Conservation (phyloP, 2,888 invertebrate genomes). For the Tridacna crocea region DNA sequence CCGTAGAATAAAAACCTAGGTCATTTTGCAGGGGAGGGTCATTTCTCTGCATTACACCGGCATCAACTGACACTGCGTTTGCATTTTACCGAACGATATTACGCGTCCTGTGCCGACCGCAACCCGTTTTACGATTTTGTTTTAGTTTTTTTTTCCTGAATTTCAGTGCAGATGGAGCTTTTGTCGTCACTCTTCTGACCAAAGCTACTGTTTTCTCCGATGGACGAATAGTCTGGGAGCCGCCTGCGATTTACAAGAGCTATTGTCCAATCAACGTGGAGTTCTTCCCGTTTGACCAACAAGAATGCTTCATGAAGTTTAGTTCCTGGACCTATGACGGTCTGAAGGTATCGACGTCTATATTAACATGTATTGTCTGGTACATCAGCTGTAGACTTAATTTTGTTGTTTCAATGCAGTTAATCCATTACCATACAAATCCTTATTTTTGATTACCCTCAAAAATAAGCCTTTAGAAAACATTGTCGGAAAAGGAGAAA, state of each 20-base stretch:
- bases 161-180: slow-evolving; percentile 95
- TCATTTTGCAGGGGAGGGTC: background rate
- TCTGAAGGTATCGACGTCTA: slow-evolving; percentile 84
- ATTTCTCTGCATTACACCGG: background rate
- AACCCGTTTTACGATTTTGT: background rate
- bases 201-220: slow-evolving; percentile 96
- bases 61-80: too few species aligned
- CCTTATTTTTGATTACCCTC: too few species aligned
- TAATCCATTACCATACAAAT: too few species aligned
- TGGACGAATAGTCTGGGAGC: slow-evolving; percentile 97
- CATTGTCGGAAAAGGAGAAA: too few species aligned
- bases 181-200: slow-evolving; percentile 97
- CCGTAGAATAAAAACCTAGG: too few species aligned
- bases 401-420: too few species aligned
- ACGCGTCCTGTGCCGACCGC: too few species aligned
- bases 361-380: too few species aligned
- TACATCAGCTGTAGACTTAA: too few species aligned
- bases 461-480: too few species aligned
- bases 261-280: slow-evolving; percentile 91
- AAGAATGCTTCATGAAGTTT: slow-evolving; percentile 99
- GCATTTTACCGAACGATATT: too few species aligned
- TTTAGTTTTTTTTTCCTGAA: too few species aligned
- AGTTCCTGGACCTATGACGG: slow-evolving; percentile 99
- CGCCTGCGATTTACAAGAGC: slow-evolving; percentile 98
- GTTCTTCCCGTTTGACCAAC: slow-evolving; percentile 99